Evolutionary conservation across 1,140 invertebrate species (phyloP).

Genomic region (Propsilocerus akamusi): DNA sequence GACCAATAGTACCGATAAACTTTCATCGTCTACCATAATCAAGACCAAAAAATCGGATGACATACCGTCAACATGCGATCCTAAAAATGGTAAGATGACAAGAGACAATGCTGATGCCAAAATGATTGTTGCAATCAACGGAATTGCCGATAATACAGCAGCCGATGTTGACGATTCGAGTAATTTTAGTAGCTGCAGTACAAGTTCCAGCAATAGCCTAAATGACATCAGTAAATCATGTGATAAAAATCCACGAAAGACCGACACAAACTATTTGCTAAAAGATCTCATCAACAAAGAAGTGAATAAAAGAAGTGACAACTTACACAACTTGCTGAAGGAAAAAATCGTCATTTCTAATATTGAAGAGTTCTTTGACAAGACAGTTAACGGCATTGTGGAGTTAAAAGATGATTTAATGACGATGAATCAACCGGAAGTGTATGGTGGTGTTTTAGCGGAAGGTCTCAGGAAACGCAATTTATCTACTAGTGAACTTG

Average conservation of each 20-base stretch:
- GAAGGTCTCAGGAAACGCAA: constrained; percentile 15
- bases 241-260: constrained; percentile 1
- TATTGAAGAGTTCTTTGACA: constrained; percentile 25
- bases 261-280: neutral
- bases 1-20: constrained; percentile 12
- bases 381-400: constrained; percentile 23
- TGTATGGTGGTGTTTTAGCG: neutral
- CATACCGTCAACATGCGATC: constrained; percentile 8
- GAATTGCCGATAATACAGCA: neutral
- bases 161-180: neutral
- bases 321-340: constrained; percentile 21
- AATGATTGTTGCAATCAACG: neutral
- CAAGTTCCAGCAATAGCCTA: neutral
- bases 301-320: neutral
- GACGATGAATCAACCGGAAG: constrained; percentile 18
- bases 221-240: constrained; percentile 4
- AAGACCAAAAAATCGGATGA: neutral
- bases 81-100: constrained; percentile 8
- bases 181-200: neutral
- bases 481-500: neutral
- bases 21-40: constrained; percentile 3
- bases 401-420: constrained; percentile 24
- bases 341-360: constrained; percentile 23
- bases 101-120: constrained; percentile 1
- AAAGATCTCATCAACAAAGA: neutral